phyloP scores from a whole-genome alignment of 2,113 vertebrate genomes.

The Crotalus horridus region DNA sequence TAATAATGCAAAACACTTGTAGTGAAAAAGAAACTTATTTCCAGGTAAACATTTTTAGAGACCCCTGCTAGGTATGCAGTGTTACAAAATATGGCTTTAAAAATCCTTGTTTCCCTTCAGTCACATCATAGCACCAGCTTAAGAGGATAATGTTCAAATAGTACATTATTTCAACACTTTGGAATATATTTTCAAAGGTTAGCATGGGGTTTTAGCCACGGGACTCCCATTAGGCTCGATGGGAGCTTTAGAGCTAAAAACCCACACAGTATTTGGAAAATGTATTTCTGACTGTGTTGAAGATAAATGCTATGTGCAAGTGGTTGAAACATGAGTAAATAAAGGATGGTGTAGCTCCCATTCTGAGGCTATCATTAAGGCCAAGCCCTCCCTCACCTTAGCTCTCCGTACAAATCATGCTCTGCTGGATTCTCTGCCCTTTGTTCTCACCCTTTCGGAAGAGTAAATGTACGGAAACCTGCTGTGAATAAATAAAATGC shows the following conservation, averaged over 20 bases:
- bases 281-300: constrained; percentile 54
- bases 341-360: constrained; percentile 34
- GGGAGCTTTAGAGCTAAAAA: constrained; percentile 51
- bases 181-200: constrained; percentile 50
- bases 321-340: constrained; percentile 30
- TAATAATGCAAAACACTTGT: constrained; percentile 36
- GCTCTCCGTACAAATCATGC: constrained; percentile 35
- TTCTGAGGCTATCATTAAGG: constrained; percentile 15
- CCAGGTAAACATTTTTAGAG: constrained; percentile 43
- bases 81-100: constrained; percentile 29
- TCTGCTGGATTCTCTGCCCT: constrained; percentile 26
- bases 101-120: constrained; percentile 42
- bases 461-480: constrained; percentile 18
- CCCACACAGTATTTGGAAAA: constrained; percentile 50
- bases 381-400: constrained; percentile 29
- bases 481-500: constrained; percentile 23
- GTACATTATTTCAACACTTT: constrained; percentile 61
- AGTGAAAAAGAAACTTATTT: constrained; percentile 45
- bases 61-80: constrained; percentile 12
- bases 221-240: constrained; percentile 63
- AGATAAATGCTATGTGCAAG: constrained; percentile 56
- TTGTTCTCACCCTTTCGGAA: constrained; percentile 18
- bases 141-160: constrained; percentile 47
- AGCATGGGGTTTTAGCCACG: constrained; percentile 38
- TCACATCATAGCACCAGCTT: constrained; percentile 29